These are phyloP conservation scores for Setophaga coronata DNA, from an alignment of 2,113 vertebrate species.

Conservation along the genomic window DNA sequence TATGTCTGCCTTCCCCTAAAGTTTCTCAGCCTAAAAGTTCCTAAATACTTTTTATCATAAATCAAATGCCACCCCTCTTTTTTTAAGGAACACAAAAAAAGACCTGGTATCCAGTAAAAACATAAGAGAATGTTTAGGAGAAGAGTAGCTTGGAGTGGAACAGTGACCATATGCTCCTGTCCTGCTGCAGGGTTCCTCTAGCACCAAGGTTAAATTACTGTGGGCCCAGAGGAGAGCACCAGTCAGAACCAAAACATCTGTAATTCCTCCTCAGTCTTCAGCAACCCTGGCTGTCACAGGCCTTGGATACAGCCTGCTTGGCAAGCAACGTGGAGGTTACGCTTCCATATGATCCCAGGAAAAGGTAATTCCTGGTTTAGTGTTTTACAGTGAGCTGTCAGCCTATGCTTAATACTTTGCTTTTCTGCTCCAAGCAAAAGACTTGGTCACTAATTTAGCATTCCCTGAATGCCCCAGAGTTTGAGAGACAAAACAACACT, in stretches of 20 bases:
- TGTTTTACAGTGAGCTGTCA: background rate
- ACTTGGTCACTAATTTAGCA: background rate
- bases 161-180: background rate
- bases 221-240: background rate
- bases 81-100: background rate
- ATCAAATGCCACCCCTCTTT: background rate
- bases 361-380: background rate
- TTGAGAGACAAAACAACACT: background rate
- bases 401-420: background rate
- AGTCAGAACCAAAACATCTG: background rate
- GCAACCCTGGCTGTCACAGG: background rate
- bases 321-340: accelerated
- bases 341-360: background rate
- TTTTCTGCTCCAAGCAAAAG: background rate
- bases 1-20: background rate
- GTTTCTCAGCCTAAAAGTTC: background rate
- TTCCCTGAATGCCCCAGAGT: background rate
- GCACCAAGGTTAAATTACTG: background rate
- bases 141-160: background rate
- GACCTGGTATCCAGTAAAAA: background rate
- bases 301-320: background rate
- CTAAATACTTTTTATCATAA: background rate
- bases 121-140: background rate
- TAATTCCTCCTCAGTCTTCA: background rate
- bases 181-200: background rate